phyloP scores from a whole-genome alignment of 1,140 invertebrate species.

The Trachelipus rathkii region DNA sequence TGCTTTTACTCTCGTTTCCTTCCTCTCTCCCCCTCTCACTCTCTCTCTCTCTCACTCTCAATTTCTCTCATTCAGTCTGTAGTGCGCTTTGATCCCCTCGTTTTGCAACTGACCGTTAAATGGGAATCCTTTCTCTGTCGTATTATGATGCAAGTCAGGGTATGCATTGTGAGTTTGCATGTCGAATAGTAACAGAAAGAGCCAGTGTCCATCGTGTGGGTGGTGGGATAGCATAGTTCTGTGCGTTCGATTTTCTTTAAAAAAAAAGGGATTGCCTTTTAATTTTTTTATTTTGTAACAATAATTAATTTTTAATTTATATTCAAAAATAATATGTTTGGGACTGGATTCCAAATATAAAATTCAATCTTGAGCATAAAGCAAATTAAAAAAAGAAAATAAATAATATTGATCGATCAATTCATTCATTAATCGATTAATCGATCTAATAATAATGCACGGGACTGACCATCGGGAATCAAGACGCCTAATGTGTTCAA shows the following conservation, averaged over 20 bases:
- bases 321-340: no score
- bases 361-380: no score
- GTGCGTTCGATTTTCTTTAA: not conserved
- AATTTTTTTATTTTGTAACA: no score
- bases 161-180: constrained; percentile 42
- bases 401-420: no score
- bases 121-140: constrained; percentile 30
- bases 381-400: no score
- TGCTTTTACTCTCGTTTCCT: constrained; percentile 25
- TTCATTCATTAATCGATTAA: no score
- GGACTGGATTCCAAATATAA: no score
- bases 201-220: constrained; percentile 42
- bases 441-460: no score
- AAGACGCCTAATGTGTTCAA: constrained; percentile 38
- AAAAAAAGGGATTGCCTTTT: no score
- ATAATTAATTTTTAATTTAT: no score
- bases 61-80: constrained; percentile 1
- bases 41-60: constrained; percentile 22
- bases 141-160: constrained; percentile 45
- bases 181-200: constrained; percentile 34
- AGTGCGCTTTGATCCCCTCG: constrained; percentile 10
- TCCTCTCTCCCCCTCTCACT: constrained; percentile 36
- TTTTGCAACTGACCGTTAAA: constrained; percentile 40
- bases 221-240: constrained; percentile 30
- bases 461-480: constrained; percentile 17